phyloP scores from a whole-genome alignment of 2,888 invertebrate species.

The Opisthograptis luteolata region DNA sequence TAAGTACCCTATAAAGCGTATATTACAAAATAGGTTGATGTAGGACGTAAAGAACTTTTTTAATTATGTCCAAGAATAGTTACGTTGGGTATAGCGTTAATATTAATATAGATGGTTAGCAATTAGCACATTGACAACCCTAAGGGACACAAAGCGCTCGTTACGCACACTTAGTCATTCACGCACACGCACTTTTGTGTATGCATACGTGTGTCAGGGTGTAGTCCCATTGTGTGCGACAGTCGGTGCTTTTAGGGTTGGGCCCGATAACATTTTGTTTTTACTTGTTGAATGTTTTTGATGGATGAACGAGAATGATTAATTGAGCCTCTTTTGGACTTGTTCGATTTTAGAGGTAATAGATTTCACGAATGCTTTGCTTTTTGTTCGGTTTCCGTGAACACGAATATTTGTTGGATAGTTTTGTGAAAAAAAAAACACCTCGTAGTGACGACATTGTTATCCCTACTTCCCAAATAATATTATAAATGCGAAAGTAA shows the following conservation, averaged over 20 bases:
- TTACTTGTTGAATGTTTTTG: conserved; percentile 82
- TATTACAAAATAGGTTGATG: no score
- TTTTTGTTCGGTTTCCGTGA: conserved; percentile 45
- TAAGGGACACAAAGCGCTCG: conserved; percentile 7
- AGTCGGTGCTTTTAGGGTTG: conserved; percentile 55
- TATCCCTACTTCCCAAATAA: no score
- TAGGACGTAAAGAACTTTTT: no score
- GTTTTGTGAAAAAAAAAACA: conserved; percentile 5
- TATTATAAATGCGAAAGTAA: no score
- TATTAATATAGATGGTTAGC: neutral
- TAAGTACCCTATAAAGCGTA: no score
- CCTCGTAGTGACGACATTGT: neutral
- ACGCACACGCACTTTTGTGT: conserved; percentile 29
- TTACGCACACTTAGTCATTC: conserved; percentile 45
- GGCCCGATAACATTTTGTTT: conserved; percentile 77
- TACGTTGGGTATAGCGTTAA: neutral
- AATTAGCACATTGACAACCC: no score
- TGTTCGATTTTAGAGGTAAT: conserved; percentile 56
- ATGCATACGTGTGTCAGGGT: conserved; percentile 54
- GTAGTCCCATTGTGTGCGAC: conserved; percentile 66
- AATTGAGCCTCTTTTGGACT: conserved; percentile 65
- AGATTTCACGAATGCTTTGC: conserved; percentile 60
- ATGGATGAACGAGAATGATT: conserved; percentile 79
- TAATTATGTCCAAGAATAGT: neutral
- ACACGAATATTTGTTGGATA: conserved; percentile 33